These are phyloP conservation scores for Megaleporinus macrocephalus DNA, from an alignment of 2,113 vertebrate genomes.

Conservation along the genomic window DNA sequence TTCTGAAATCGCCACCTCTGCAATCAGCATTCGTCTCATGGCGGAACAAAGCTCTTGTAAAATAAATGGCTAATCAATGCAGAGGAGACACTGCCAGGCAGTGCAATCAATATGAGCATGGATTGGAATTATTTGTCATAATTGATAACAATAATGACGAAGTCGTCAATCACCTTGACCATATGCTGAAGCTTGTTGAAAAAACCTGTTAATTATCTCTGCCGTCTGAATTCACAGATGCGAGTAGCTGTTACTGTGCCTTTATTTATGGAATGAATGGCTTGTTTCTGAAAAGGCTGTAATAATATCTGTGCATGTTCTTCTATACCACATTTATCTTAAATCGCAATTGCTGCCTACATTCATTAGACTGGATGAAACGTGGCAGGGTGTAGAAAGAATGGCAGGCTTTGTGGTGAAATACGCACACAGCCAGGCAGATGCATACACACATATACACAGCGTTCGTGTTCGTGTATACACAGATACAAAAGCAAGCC, in stretches of 20 bases:
- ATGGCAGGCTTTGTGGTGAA: not conserved
- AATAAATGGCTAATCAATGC: conserved; percentile 42
- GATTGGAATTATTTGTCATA: conserved; percentile 36
- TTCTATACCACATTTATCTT: not conserved
- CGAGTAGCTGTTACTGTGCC: not conserved
- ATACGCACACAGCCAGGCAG: conserved; percentile 8
- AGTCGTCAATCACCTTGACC: conserved; percentile 28
- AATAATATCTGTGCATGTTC: not conserved
- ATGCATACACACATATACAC: not conserved
- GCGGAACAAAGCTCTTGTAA: conserved; percentile 20
- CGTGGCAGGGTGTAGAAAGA: not conserved
- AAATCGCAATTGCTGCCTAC: not conserved
- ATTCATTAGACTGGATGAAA: conserved; percentile 2
- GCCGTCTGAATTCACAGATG: not conserved
- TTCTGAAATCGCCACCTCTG: conserved; percentile 9
- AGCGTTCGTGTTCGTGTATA: not conserved
- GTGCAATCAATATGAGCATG: conserved; percentile 27
- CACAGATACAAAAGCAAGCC: not conserved
- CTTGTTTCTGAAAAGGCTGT: not conserved
- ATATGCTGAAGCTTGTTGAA: conserved; percentile 17
- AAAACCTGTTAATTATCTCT: conserved; percentile 26
- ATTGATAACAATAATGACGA: conserved; percentile 22
- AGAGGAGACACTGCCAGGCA: conserved; percentile 27
- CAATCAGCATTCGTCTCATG: conserved; percentile 28
- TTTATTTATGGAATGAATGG: not conserved